phyloP scores from a whole-genome alignment of 2,888 invertebrate genomes.

The Chalcosyrphus nemorum region DNA sequence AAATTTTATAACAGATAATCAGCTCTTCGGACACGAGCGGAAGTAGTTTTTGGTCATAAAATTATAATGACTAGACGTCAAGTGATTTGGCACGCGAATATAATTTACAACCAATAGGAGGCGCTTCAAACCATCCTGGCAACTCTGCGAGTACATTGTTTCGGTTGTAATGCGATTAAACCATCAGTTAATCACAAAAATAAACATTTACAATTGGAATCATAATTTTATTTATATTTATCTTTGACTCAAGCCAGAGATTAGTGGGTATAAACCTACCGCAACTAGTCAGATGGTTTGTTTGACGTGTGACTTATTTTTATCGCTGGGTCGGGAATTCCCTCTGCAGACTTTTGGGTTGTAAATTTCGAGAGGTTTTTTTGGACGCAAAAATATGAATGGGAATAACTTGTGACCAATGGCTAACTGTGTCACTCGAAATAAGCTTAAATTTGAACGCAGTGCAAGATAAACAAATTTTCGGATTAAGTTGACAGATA shows the following conservation, averaged over 20 bases:
- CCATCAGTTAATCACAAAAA: not conserved
- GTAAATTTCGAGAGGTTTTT: not conserved
- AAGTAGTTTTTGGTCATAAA: too few species aligned
- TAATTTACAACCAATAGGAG: not conserved
- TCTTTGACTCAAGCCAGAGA: not conserved
- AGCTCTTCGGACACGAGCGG: too few species aligned
- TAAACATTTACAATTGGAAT: slow-evolving; percentile 12
- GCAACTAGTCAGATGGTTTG: not conserved
- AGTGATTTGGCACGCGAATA: slow-evolving; percentile 18
- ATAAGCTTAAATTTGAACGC: too few species aligned
- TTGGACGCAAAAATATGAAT: not conserved
- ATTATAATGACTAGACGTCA: slow-evolving; percentile 19
- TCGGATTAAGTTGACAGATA: too few species aligned
- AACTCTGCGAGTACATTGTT: not conserved
- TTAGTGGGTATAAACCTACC: not conserved
- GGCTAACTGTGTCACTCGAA: not conserved
- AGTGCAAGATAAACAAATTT: not conserved
- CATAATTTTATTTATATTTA: not conserved
- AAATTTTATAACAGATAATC: too few species aligned
- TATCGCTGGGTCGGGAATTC: not conserved
- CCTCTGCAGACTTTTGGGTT: not conserved
- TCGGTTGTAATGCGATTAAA: not conserved
- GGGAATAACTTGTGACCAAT: not conserved
- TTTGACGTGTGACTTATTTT: not conserved
- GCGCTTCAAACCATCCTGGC: slow-evolving; percentile 14